Base-by-base conservation (phyloP, 1,140 invertebrate species). In the Cyrtorhinus lividipennis region DNA sequence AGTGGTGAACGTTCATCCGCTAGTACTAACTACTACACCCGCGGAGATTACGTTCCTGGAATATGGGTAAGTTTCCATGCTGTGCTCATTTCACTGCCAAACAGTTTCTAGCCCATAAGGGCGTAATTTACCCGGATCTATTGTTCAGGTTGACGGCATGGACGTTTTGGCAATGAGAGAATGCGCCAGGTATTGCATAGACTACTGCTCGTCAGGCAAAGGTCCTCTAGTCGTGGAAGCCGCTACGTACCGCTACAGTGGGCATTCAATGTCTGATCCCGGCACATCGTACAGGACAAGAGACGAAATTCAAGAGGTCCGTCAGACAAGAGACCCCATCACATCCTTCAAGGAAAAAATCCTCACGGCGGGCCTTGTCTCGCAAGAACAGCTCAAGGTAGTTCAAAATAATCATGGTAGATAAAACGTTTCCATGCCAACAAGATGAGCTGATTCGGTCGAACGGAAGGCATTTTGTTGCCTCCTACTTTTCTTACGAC, bases 21-120 rank as follows among this genome's bases (percentile, higher is more conserved):
- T 5, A 80, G 76, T 57, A 83, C 81, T 0, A 75, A 81, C 56
- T 87, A 87, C 68, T 88, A 88, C 70, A 84, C 81, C 0, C 71
- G 86, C 48, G 87, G 86, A 46, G 86, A 90, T 70, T 84, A 83
- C 68, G 76, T 90, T 66, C 86, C 86, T 27, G 87, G 87, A 45
- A 77, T 89, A 48, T 82, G 81, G 81, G 84, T 83, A 70, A 71
- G 48, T 38, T 38, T 5, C 15, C 30, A 10, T 44, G n/a, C n/a
- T n/a, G n/a, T n/a, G 64, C 38, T 45, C n/a, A n/a, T 38, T n/a
- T 38, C 58, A 57, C 30, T 22, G 48, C 53, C 57, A 62, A 56
- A 25, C 53, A 57, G 30, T 27, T 18, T 24, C 3, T 12, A 59
- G 13, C 58, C 24, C 10, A n/a, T 59, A 3, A 59, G 8, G 13